Conservation (phyloP, 2,888 invertebrate species). For the Gymnosoma rotundatum region DNA sequence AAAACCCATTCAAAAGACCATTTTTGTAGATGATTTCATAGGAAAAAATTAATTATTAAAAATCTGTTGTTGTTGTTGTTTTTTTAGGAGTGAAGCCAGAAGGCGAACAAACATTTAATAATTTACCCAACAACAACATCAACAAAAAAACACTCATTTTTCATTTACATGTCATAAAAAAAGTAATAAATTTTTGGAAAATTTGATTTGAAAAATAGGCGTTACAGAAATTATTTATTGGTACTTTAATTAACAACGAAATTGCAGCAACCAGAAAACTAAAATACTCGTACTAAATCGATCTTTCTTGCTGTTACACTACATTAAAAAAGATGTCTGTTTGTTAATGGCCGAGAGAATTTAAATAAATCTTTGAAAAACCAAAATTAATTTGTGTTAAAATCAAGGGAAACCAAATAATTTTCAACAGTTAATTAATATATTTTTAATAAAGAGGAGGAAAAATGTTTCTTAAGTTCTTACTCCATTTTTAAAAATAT, state of each 20-base stretch:
- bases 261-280: not conserved
- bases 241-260: slow-evolving; percentile 48
- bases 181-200: slow-evolving; percentile 60
- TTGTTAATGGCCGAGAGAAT: not conserved
- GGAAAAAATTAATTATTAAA: slow-evolving; percentile 17
- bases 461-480: not conserved
- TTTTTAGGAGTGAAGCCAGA: not conserved
- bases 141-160: slow-evolving; percentile 18
- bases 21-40: slow-evolving; percentile 11
- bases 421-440: slow-evolving; percentile 26
- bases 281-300: slow-evolving; percentile 7
- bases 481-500: not conserved
- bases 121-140: no score
- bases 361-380: not conserved
- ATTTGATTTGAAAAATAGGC: slow-evolving; percentile 56
- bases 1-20: slow-evolving; percentile 8
- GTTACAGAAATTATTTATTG: slow-evolving; percentile 57
- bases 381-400: slow-evolving; percentile 25
- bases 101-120: no score
- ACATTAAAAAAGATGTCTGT: not conserved
- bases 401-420: slow-evolving; percentile 10
- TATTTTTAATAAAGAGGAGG: not conserved
- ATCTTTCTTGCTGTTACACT: not conserved
- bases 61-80: slow-evolving; percentile 30
- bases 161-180: slow-evolving; percentile 61